These are phyloP conservation scores for Bos javanicus DNA, from an alignment of 2,113 vertebrate genomes.

Conservation along the genomic window DNA sequence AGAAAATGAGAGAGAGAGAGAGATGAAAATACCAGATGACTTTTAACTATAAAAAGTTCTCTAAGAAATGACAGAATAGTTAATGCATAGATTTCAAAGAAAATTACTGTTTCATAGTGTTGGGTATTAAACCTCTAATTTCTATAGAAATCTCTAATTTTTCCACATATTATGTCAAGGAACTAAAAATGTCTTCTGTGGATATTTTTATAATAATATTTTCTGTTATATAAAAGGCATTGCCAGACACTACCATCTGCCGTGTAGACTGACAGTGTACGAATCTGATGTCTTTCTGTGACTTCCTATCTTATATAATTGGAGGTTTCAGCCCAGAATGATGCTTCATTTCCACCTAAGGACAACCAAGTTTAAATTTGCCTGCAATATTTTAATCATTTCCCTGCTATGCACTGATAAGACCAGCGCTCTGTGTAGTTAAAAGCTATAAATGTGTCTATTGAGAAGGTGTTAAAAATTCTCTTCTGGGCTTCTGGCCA, in stretches of 20 bases:
- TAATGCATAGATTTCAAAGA: constrained; percentile 72
- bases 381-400: constrained; percentile 82
- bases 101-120: constrained; percentile 54
- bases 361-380: constrained; percentile 78
- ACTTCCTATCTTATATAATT: constrained; percentile 85
- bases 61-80: constrained; percentile 47
- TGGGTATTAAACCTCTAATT: constrained; percentile 72
- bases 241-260: constrained; percentile 86
- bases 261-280: constrained; percentile 83
- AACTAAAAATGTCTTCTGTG: constrained; percentile 84
- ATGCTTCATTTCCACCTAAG: constrained; percentile 77
- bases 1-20: background rate
- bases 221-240: constrained; percentile 83
- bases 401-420: constrained; percentile 81
- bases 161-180: constrained; percentile 80
- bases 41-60: constrained; percentile 55
- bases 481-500: constrained; percentile 77
- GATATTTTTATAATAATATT: constrained; percentile 88
- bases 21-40: background rate
- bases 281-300: constrained; percentile 83
- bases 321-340: constrained; percentile 76
- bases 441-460: constrained; percentile 80
- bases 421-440: constrained; percentile 70
- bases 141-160: constrained; percentile 75
- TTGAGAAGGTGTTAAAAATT: constrained; percentile 80